phyloP scores from a whole-genome alignment of 1,140 invertebrate species.

The Bombyx mandarina region DNA sequence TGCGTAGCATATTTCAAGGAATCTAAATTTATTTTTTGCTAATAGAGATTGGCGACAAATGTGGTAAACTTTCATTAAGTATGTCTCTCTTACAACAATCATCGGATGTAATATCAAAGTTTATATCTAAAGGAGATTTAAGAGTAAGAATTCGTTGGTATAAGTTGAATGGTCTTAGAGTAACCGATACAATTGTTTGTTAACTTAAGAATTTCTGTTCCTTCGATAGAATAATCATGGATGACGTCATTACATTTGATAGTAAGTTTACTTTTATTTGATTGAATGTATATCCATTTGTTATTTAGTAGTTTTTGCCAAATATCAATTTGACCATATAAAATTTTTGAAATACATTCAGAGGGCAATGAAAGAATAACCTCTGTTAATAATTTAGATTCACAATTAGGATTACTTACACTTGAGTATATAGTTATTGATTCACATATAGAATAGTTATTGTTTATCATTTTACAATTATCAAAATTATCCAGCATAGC shows the following conservation, averaged over 20 bases:
- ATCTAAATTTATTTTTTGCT: no score
- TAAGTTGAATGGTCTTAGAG: no score
- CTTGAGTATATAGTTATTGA: slow-evolving; percentile 6
- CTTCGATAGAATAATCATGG: slow-evolving; percentile 14
- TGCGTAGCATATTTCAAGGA: no score
- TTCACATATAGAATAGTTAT: slow-evolving; percentile 18
- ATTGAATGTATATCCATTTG: slow-evolving; percentile 23
- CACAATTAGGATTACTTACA: slow-evolving; percentile 13
- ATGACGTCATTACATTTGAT: slow-evolving; percentile 17
- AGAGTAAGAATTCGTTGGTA: no score
- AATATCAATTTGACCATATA: slow-evolving; percentile 21
- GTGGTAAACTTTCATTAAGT: no score
- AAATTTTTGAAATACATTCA: slow-evolving; percentile 14
- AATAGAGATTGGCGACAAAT: no score
- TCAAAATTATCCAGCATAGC: slow-evolving; percentile 14
- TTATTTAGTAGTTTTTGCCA: slow-evolving; percentile 20
- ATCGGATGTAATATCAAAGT: no score
- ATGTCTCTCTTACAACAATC: no score
- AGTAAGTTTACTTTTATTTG: slow-evolving; percentile 16
- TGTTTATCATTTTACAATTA: slow-evolving; percentile 9
- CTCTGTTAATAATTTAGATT: slow-evolving; percentile 19
- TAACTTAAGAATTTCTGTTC: no score
- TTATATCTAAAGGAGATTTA: no score
- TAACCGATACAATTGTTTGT: no score
- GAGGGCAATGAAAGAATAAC: slow-evolving; percentile 10